Conservation (phyloP, 2,113 vertebrate species). For the Marmota monax region DNA sequence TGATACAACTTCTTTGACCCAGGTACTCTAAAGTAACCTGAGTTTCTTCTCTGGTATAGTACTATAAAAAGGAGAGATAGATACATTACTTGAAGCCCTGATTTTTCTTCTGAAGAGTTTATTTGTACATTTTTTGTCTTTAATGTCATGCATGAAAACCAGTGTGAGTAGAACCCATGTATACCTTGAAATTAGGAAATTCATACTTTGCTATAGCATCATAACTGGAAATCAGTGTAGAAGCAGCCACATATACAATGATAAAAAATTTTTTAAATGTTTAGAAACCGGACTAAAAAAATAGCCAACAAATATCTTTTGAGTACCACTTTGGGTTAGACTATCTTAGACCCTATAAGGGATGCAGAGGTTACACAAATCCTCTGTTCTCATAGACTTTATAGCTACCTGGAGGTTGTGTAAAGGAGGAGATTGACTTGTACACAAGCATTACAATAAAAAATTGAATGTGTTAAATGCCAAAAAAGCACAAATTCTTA, state of each 20-base stretch:
- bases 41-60: constrained; percentile 69
- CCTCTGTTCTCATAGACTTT: not conserved
- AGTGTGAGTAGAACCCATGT: not conserved
- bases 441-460: not conserved
- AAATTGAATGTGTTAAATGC: constrained; percentile 12
- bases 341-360: not conserved
- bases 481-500: not conserved
- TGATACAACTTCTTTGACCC: constrained; percentile 70
- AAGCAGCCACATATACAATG: not conserved
- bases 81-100: constrained; percentile 7
- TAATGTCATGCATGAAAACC: not conserved
- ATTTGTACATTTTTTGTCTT: constrained; percentile 10
- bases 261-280: constrained; percentile 20
- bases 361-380: constrained; percentile 17
- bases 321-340: not conserved
- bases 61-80: constrained; percentile 44
- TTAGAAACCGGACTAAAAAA: not conserved
- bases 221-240: not conserved
- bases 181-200: not conserved
- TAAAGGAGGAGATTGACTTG: not conserved
- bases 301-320: not conserved
- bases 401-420: not conserved
- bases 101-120: constrained; percentile 55
- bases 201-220: not conserved
- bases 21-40: constrained; percentile 30